Base-by-base conservation (phyloP, 2,888 invertebrate species). In the Eurytoma adleriae region DNA sequence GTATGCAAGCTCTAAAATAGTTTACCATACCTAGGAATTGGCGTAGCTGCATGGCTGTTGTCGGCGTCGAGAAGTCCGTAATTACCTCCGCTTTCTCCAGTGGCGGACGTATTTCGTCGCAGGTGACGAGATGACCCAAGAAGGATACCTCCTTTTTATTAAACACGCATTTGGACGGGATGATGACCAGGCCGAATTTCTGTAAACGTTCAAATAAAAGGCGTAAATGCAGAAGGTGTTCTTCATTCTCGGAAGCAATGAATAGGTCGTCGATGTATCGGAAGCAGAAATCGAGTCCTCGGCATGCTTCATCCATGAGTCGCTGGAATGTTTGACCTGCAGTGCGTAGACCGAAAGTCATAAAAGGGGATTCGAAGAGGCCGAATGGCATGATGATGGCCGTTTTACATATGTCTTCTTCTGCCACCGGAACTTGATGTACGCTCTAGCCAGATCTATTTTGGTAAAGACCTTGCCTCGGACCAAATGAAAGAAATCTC, bases 21-120 rank as follows among this genome's bases (percentile, higher is more conserved):
- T 89, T 90, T 0, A 89, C 16, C 86, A 89, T 88, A 0, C 89
- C 89, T 0, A 90, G 66, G 80, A 89, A 89, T 4, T 84, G 79
- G 5, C 86, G 78, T 0, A 91, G 79, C 14, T 87, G 79, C 30
- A 85, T 85, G 0, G 86, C 85, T 0, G 85, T 88, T 14, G 56
- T 75, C 0, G 89, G 90, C 40, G 73, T 77, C 3, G 85, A 73
- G 40, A 85, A 87, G 0, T 85, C 62, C 20, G 12, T 13, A 0
- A 90, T 87, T 2, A 85, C 86, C 30, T 86, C 74, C 0, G 90
- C 88, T 59, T 87, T 87, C 3, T 86, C 82, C 2, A 84, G 82
- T 20, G 88, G 79, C 0, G 90, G 90, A 56, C 78, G 79, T 3
- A 87, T 88, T 1, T 90, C 89, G 0, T 74, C 0, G 0, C 12